Conservation (phyloP, 1,140 invertebrate species). For the Ips nitidus region DNA sequence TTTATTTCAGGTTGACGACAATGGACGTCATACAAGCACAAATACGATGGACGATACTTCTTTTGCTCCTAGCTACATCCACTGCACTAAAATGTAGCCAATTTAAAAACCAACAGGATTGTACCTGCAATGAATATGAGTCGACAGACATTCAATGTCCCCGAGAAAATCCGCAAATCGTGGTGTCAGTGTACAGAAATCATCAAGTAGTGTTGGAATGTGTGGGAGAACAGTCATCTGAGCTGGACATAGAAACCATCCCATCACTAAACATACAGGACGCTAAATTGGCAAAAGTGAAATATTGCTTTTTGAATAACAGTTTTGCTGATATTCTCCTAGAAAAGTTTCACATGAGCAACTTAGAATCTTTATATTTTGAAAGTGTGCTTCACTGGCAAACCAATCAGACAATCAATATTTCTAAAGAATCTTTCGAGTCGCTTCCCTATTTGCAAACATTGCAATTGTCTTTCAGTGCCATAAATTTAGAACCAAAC, state of each 20-base stretch:
- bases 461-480: conserved; percentile 5
- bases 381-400: conserved; percentile 3
- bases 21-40: no score
- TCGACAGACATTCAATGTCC: conserved; percentile 15
- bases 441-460: conserved; percentile 8
- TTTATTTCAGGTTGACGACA: no score
- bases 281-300: conserved; percentile 7
- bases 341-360: conserved; percentile 13
- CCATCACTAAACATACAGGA: conserved; percentile 7
- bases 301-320: conserved; percentile 18
- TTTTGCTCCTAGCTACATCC: no score
- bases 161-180: background rate
- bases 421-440: conserved; percentile 12
- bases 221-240: background rate
- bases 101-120: background rate
- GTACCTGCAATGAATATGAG: background rate
- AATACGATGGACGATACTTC: no score
- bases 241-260: conserved; percentile 8
- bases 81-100: no score
- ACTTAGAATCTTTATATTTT: conserved; percentile 4
- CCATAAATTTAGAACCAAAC: conserved; percentile 4
- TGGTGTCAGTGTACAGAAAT: background rate
- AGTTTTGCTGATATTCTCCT: conserved; percentile 7
- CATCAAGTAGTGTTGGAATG: conserved; percentile 12
- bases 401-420: background rate